phyloP scores from a whole-genome alignment of 2,888 invertebrate species.

The Dasypogon diadema region DNA sequence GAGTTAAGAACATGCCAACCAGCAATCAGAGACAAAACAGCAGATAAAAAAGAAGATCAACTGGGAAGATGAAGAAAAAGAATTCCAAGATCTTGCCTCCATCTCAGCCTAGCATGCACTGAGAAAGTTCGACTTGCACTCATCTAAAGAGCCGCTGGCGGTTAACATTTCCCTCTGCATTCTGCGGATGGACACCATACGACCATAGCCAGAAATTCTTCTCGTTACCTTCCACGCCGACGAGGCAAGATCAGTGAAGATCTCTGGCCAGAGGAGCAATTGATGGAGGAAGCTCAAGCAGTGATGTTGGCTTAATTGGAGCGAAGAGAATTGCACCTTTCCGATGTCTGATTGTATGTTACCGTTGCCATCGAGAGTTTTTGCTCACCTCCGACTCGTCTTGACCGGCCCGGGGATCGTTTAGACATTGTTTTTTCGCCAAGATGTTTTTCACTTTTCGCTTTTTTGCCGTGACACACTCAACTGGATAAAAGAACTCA shows the following conservation, averaged over 20 bases:
- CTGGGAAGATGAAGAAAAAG: not conserved
- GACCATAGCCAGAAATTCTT: not conserved
- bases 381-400: slow-evolving; percentile 10
- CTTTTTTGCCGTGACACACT: not conserved
- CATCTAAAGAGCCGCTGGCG: slow-evolving; percentile 45
- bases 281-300: slow-evolving; percentile 30
- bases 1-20: slow-evolving; percentile 41
- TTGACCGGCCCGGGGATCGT: not conserved
- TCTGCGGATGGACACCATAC: not conserved
- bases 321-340: slow-evolving; percentile 51
- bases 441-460: slow-evolving; percentile 29
- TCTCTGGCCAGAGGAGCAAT: not conserved
- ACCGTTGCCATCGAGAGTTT: slow-evolving; percentile 23
- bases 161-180: slow-evolving; percentile 43
- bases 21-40: slow-evolving; percentile 33
- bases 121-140: slow-evolving; percentile 32
- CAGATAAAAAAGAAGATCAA: slow-evolving; percentile 32
- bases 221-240: slow-evolving; percentile 5
- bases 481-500: slow-evolving; percentile 38
- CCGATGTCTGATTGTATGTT: slow-evolving; percentile 49
- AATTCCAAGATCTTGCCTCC: slow-evolving; percentile 11
- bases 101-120: not conserved
- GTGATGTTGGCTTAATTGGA: slow-evolving; percentile 46
- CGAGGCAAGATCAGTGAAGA: slow-evolving; percentile 8
- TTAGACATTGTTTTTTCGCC: not conserved